Base-by-base conservation (phyloP, 92 coral and sea anemone species). In the Anthopleura xanthogrammica region DNA sequence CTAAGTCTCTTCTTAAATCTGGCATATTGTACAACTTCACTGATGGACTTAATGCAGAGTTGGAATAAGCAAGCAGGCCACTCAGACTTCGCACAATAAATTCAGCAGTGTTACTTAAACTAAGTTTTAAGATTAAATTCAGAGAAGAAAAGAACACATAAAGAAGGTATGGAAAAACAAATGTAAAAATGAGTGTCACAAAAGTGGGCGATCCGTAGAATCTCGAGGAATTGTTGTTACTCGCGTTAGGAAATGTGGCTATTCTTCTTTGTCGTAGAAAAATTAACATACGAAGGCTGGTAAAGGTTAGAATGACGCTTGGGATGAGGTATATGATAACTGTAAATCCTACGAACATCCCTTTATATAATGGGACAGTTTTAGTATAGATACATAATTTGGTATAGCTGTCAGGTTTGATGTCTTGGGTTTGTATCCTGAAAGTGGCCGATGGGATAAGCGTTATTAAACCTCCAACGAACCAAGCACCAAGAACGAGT, bases 21-120 rank as follows among this genome's bases (percentile, higher is more conserved):
- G 82, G 82, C 22, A 78, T 56, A 46, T 64, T 56, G 22, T 55
- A 57, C 23, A 78, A 13, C 71, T 58, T 29, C 23, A 78, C 23
- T 14, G 82, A 46, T 24, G 82, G 82, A 46, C 82, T 58, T 39
- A 78, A 7, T 3, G 82, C 82, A 12, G 82, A 23, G 29, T 78
- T 78, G 0, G 82, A 58, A 52, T 78, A 78, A 3, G 72, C 71
- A 16, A 78, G 19, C 20, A 78, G 13, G 36, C 20, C 82, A 22
- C 23, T 39, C 5, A 60, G 36, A 46, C 72, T 57, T 78, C 82
- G 41, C 22, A 58, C 41, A n/a, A 78, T 24, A 0, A 13, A 56
- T 78, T 78, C 82, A 16, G 71, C 20, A 8, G 82, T 78, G 52
- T 14, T 19, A 70, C 3, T 78, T 16, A 78, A 65, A 4, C 58